These are phyloP conservation scores for Alouatta palliata DNA, from an alignment of 2,113 vertebrate genomes.

Conservation along the genomic window DNA sequence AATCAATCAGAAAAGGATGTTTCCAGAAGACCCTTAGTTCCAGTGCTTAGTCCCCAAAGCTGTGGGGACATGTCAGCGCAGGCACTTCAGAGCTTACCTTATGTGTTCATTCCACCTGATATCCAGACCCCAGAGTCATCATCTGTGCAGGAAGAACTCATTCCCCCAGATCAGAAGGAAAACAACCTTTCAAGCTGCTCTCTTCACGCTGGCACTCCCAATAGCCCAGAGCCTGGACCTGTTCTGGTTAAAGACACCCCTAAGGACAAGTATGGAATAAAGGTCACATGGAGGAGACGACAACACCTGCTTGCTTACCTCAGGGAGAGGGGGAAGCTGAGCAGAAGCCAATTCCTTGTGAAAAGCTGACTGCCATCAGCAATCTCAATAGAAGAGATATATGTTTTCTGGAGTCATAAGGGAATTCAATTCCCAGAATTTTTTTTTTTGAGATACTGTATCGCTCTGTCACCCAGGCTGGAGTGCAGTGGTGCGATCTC, in stretches of 20 bases:
- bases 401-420: not conserved
- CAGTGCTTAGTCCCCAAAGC: slow-evolving; percentile 2
- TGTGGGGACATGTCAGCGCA: not conserved
- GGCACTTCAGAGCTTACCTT: not conserved
- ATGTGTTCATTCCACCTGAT: slow-evolving; percentile 65
- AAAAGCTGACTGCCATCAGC: slow-evolving; percentile 40
- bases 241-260: slow-evolving; percentile 91
- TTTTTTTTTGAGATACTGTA: not conserved
- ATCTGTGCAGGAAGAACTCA: not conserved
- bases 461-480: too few relatives aligned
- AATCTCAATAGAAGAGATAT: not conserved
- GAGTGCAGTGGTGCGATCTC: too few relatives aligned
- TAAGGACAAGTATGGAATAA: slow-evolving; percentile 91
- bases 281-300: slow-evolving; percentile 91
- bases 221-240: slow-evolving; percentile 48
- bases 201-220: slow-evolving; percentile 20
- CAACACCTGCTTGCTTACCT: slow-evolving; percentile 85
- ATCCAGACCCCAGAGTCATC: slow-evolving; percentile 79
- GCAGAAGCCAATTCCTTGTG: slow-evolving; percentile 81
- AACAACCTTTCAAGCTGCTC: slow-evolving; percentile 22
- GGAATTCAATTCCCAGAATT: not conserved
- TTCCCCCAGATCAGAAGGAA: not conserved
- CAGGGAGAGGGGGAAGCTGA: slow-evolving; percentile 84
- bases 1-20: not conserved
- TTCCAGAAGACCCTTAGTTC: not conserved